These are phyloP conservation scores for Osmoderma eremita DNA, from an alignment of 2,888 invertebrate species.

Conservation along the genomic window DNA sequence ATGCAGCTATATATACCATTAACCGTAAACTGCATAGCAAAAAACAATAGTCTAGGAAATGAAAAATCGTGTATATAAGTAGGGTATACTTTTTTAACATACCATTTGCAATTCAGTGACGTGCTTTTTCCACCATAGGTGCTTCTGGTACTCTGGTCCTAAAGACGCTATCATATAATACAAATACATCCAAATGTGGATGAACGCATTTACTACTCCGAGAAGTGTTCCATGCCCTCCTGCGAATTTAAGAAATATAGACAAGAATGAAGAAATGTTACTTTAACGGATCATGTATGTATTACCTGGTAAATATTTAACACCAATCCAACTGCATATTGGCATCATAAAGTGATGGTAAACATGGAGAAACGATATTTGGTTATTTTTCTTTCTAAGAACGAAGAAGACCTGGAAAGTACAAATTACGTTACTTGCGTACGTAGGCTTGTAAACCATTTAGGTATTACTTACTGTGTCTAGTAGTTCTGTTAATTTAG, in stretches of 20 bases:
- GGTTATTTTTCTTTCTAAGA: slow-evolving; percentile 74
- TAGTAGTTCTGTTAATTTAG: slow-evolving; percentile 67
- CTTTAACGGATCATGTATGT: neutral
- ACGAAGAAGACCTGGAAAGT: slow-evolving; percentile 70
- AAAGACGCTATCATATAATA: slow-evolving; percentile 91
- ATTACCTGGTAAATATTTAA: slow-evolving; percentile 67
- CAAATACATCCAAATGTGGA: slow-evolving; percentile 94
- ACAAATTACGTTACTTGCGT: neutral
- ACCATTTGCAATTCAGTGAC: slow-evolving; percentile 93
- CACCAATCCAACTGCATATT: slow-evolving; percentile 67
- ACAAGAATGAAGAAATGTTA: neutral
- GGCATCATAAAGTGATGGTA: slow-evolving; percentile 75
- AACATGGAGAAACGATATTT: slow-evolving; percentile 74
- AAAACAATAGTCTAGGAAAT: too few relatives aligned
- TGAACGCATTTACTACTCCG: slow-evolving; percentile 91
- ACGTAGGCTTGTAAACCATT: neutral
- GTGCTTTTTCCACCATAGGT: slow-evolving; percentile 94
- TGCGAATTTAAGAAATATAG: neutral
- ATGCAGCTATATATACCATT: too few relatives aligned
- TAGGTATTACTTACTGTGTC: slow-evolving; percentile 64
- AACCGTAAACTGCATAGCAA: too few relatives aligned
- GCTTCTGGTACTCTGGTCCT: slow-evolving; percentile 87
- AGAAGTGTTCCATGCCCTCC: slow-evolving; percentile 83
- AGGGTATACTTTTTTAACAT: slow-evolving; percentile 55
- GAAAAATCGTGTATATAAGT: too few relatives aligned